Percentiles rank a stretch among this genome's conserved stretches.
Conservation (phyloP, 2,888 invertebrate species). For the Eumerus sabulonum region DNA sequence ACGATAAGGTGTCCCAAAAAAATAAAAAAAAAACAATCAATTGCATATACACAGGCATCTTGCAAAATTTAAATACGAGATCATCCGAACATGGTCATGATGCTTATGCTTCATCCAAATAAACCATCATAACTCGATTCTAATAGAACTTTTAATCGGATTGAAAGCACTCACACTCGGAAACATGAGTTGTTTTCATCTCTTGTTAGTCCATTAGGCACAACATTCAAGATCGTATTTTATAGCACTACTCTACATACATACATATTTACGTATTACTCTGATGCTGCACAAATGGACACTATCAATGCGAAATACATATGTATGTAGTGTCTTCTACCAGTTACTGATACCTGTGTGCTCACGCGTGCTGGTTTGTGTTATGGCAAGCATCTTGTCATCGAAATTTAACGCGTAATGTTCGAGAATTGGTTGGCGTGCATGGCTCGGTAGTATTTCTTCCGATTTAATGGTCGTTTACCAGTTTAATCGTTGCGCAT, state of each 20-base stretch:
- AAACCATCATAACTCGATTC: conserved; percentile 53
- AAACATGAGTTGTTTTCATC: conserved; percentile 39
- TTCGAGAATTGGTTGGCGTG: conserved; percentile 12
- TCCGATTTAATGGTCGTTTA: conserved; percentile 57
- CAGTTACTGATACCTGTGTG: conserved; percentile 14
- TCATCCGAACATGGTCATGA: conserved; percentile 34
- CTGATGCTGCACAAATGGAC: conserved; percentile 21
- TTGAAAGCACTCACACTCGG: conserved; percentile 37
- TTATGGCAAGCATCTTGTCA: conserved; percentile 22
- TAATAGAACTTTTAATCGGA: conserved; percentile 55
- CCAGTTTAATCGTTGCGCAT: conserved; percentile 71
- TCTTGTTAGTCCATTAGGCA: conserved; percentile 46
- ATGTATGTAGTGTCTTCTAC: conserved; percentile 53
- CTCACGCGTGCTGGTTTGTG: not conserved
- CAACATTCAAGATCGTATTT: conserved; percentile 56
- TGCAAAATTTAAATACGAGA: too few species aligned
- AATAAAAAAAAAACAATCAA: not conserved
- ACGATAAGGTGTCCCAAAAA: not conserved
- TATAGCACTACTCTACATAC: conserved; percentile 32
- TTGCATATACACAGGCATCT: too few species aligned
- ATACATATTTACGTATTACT: conserved; percentile 13
- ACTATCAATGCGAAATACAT: conserved; percentile 34
- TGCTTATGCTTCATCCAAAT: conserved; percentile 48
- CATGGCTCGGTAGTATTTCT: conserved; percentile 50
- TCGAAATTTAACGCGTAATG: conserved; percentile 30